A percentile compares a stretch with the other conserved stretches of the same genome.
phyloP scores from a whole-genome alignment of 2,888 invertebrate species.

The Cephalotes varians region DNA sequence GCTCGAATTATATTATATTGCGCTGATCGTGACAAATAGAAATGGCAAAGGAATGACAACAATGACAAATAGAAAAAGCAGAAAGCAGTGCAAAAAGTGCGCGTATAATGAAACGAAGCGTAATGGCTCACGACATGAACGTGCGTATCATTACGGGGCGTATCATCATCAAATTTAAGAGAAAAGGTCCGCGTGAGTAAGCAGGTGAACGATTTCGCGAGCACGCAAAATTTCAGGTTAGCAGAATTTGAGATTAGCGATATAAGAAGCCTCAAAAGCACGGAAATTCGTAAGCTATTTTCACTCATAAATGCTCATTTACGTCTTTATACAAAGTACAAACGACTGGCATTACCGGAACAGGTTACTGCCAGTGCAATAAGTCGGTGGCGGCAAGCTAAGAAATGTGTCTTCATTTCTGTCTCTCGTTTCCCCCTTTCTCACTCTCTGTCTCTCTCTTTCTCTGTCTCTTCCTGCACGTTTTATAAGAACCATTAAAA shows the following conservation, averaged over 20 bases:
- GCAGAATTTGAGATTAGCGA: slow-evolving; percentile 27
- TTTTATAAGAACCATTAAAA: slow-evolving; percentile 50
- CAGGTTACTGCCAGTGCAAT: slow-evolving; percentile 26
- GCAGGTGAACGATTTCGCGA: slow-evolving; percentile 21
- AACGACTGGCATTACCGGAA: slow-evolving; percentile 50
- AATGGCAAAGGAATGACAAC: not conserved
- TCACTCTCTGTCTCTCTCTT: not conserved
- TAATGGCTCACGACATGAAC: slow-evolving; percentile 5
- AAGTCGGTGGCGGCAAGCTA: slow-evolving; percentile 11
- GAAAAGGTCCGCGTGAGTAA: not conserved
- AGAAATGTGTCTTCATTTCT: slow-evolving; percentile 25
- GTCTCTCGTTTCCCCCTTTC: too few relatives aligned
- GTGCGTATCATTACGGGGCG: slow-evolving; percentile 6
- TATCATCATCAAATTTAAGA: slow-evolving; percentile 21
- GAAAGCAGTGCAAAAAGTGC: not conserved
- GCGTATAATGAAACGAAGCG: not conserved
- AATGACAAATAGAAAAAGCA: not conserved
- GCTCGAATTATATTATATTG: slow-evolving; percentile 14
- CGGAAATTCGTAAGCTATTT: slow-evolving; percentile 54
- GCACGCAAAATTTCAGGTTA: slow-evolving; percentile 58
- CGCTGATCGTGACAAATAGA: not conserved
- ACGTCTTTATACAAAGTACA: slow-evolving; percentile 49
- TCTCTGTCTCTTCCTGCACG: not conserved
- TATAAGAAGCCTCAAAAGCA: slow-evolving; percentile 38
- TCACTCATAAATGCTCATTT: slow-evolving; percentile 57